Evolutionary conservation across 1,140 invertebrate genomes (phyloP).

Genomic region (Nomia melanderi): DNA sequence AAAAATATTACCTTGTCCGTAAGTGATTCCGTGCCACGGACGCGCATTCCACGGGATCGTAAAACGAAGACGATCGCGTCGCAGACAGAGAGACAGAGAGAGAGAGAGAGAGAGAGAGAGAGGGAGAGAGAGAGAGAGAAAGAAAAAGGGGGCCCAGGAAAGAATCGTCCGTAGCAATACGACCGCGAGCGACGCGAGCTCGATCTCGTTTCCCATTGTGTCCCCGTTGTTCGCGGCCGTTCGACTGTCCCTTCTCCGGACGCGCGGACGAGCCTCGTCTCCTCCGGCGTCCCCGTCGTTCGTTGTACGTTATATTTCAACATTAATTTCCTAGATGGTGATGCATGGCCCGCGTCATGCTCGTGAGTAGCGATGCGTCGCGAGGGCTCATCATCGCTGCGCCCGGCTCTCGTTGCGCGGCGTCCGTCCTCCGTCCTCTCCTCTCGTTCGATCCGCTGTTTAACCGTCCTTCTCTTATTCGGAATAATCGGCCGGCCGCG

Average conservation of each 20-base stretch:
- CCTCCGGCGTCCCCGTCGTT: conserved; percentile 57
- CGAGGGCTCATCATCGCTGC: conserved; percentile 71
- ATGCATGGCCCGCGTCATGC: conserved; percentile 74
- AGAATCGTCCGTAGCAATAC: too few species aligned
- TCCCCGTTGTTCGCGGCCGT: too few species aligned
- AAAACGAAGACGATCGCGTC: background rate
- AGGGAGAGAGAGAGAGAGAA: too few species aligned
- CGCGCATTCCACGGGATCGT: background rate
- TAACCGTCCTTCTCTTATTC: conserved; percentile 17
- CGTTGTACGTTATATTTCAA: conserved; percentile 70
- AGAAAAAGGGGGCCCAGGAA: too few species aligned
- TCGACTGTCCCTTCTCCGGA: too few species aligned
- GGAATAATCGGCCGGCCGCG: conserved; percentile 60
- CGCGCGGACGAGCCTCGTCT: too few species aligned
- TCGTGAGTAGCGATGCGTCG: conserved; percentile 37
- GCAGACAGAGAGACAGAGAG: too few species aligned
- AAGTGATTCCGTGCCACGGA: background rate
- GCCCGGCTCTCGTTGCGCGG: conserved; percentile 9
- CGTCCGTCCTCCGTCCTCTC: conserved; percentile 22
- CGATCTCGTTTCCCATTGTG: too few species aligned
- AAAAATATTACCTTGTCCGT: conserved; percentile 2
- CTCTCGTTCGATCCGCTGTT: background rate
- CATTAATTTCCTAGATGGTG: conserved; percentile 76
- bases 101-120: too few species aligned
- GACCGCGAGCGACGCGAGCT: too few species aligned